Conservation (phyloP, 2,888 invertebrate genomes). For the Tortrix viridana region DNA sequence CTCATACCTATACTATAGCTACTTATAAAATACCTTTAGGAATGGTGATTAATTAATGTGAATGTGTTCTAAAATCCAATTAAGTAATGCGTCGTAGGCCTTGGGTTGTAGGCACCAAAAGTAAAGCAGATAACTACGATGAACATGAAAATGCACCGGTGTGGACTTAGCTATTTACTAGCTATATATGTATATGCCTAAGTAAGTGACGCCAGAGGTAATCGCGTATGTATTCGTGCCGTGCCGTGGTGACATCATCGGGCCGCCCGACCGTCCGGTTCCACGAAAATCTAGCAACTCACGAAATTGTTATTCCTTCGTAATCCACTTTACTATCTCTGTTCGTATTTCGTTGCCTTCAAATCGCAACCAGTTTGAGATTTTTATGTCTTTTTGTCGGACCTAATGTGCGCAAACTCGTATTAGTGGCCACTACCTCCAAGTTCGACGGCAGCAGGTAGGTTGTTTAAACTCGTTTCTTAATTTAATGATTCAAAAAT, state of each 20-base stretch:
- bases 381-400: conserved; percentile 57
- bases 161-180: too few relatives aligned
- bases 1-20: too few relatives aligned
- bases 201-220: conserved; percentile 57
- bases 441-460: conserved; percentile 14
- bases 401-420: conserved; percentile 22
- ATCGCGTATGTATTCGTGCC: conserved; percentile 55
- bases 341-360: conserved; percentile 61
- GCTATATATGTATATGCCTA: neutral
- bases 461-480: conserved; percentile 16
- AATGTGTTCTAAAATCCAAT: neutral
- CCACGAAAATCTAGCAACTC: conserved; percentile 66
- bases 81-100: too few relatives aligned
- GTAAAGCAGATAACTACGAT: neutral
- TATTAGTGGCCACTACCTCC: conserved; percentile 2
- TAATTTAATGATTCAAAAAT: conserved; percentile 9
- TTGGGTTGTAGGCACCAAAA: neutral
- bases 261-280: conserved; percentile 65
- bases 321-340: conserved; percentile 60
- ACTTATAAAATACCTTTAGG: too few relatives aligned
- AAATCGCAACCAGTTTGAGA: conserved; percentile 68
- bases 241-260: conserved; percentile 73
- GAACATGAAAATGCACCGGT: too few relatives aligned
- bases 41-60: too few relatives aligned
- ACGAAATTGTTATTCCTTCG: conserved; percentile 70